A percentile compares a stretch with the other conserved stretches of the same genome.
phyloP scores from a whole-genome alignment of 2,113 vertebrate genomes.

The Columba janthina region DNA sequence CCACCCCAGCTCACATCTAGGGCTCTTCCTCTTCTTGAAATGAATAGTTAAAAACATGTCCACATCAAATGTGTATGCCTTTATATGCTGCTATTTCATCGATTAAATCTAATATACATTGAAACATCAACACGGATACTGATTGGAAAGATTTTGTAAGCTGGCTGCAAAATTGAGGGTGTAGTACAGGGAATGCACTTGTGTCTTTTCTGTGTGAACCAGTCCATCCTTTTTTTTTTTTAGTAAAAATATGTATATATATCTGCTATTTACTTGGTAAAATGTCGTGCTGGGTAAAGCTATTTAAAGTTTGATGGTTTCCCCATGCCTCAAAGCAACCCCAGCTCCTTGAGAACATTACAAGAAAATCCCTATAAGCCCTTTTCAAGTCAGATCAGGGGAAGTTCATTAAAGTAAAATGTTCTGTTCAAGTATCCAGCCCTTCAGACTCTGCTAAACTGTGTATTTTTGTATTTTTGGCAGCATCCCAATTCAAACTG shows the following conservation, averaged over 20 bases:
- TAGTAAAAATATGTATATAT: not conserved
- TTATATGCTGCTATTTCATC: not conserved
- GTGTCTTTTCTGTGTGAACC: not conserved
- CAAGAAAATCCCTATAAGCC: not conserved
- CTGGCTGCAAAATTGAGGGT: not conserved
- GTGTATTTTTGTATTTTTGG: constrained; percentile 16
- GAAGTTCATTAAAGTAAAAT: constrained; percentile 19
- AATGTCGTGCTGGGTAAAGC: not conserved
- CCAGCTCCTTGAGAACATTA: not conserved
- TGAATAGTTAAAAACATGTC: not conserved
- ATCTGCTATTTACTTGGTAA: constrained; percentile 1
- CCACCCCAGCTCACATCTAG: not conserved
- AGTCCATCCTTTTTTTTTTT: not conserved
- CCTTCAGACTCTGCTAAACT: not conserved
- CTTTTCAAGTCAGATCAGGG: not conserved
- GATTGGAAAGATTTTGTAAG: not conserved
- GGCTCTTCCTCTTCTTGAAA: not conserved
- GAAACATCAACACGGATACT: not conserved
- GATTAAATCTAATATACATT: not conserved
- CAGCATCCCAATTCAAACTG: constrained; percentile 1
- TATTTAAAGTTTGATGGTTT: not conserved
- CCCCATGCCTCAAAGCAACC: not conserved
- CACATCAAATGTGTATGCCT: not conserved
- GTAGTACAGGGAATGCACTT: not conserved
- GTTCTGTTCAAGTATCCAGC: not conserved